These are phyloP conservation scores for Hypotaenidia okinawae DNA, from an alignment of 2,797 vertebrate species.

Conservation along the genomic window DNA sequence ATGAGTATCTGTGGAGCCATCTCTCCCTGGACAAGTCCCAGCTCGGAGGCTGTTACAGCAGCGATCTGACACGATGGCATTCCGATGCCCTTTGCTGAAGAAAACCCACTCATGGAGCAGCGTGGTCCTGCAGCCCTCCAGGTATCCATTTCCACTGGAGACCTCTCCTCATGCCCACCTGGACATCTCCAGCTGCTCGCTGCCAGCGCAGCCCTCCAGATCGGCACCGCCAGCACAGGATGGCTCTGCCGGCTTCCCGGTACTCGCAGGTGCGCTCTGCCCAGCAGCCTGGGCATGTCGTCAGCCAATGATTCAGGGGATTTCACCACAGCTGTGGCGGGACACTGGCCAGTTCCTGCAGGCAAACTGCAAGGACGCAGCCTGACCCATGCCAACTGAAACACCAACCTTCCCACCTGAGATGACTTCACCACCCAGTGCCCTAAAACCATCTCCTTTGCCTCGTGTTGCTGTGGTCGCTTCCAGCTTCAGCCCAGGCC, in stretches of 20 bases:
- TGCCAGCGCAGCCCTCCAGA: fast-evolving
- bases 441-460: neutral
- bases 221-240: fast-evolving
- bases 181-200: fast-evolving
- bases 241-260: fast-evolving
- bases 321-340: neutral
- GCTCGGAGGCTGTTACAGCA: neutral
- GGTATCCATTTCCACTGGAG: neutral
- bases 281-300: neutral
- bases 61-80: fast-evolving
- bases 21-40: neutral
- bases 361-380: neutral
- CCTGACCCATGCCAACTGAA: neutral
- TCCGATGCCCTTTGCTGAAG: neutral
- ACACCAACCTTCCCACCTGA: neutral
- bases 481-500: neutral
- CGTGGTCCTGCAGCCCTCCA: fast-evolving
- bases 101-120: neutral
- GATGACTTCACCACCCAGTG: neutral
- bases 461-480: neutral
- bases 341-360: neutral
- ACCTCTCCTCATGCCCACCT: neutral
- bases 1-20: neutral
- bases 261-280: fast-evolving
- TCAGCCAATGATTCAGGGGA: neutral